Percentiles rank a stretch among this genome's conserved stretches.
Conservation (phyloP, 2,113 vertebrate genomes). For the Pachycephala philippinensis region DNA sequence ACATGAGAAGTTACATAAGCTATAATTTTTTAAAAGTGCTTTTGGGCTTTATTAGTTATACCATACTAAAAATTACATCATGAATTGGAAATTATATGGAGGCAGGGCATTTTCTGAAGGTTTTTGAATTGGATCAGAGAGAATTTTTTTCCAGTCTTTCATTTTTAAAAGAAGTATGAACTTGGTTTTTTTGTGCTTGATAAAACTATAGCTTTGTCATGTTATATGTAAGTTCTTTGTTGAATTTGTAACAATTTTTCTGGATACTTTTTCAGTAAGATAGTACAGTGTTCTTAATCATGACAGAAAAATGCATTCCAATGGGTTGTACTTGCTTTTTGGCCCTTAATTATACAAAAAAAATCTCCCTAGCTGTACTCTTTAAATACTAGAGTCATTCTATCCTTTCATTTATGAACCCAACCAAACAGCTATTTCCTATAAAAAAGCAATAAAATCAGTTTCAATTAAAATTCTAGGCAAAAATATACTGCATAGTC, state of each 20-base stretch:
- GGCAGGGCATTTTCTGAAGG: background rate
- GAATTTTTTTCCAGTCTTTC: background rate
- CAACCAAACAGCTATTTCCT: background rate
- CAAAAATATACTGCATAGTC: background rate
- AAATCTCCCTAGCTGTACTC: background rate
- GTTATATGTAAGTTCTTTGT: background rate
- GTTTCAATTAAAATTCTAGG: background rate
- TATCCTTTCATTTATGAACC: background rate
- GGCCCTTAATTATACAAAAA: background rate
- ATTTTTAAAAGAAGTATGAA: background rate
- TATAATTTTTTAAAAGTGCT: background rate
- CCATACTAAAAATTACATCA: background rate
- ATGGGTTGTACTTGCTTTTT: background rate
- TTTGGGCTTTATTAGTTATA: background rate
- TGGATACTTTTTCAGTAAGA: background rate
- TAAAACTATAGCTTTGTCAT: background rate
- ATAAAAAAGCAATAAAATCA: background rate
- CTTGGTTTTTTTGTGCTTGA: background rate
- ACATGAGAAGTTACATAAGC: background rate
- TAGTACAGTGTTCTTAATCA: background rate
- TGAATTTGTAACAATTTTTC: background rate
- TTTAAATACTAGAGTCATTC: background rate
- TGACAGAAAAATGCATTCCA: background rate
- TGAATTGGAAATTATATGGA: background rate
- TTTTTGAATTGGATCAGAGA: background rate